phyloP scores from a whole-genome alignment of 2,113 vertebrate genomes.

The Sorex araneus region DNA sequence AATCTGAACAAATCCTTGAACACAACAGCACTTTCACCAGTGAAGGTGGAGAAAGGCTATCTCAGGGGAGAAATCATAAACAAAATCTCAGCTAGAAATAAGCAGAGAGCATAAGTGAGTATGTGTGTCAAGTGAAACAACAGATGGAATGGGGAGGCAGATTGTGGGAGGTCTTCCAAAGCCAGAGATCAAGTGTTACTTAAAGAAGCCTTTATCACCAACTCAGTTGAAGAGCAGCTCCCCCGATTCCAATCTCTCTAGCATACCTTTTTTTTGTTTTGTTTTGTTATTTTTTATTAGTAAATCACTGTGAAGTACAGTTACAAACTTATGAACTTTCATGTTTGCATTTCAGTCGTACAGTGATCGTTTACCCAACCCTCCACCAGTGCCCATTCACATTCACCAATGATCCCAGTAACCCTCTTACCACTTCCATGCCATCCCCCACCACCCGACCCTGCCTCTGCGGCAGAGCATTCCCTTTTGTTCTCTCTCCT shows the following conservation, averaged over 20 bases:
- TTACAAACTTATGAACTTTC: no score
- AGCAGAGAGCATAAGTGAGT: not conserved
- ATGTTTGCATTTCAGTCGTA: no score
- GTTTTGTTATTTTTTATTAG: no score
- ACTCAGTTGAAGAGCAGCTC: not conserved
- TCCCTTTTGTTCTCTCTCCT: no score
- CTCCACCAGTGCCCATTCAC: no score
- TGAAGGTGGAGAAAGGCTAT: not conserved
- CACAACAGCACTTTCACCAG: conserved; percentile 43
- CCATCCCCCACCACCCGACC: no score
- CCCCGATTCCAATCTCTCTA: not conserved
- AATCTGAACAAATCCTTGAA: conserved; percentile 37
- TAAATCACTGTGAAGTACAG: no score
- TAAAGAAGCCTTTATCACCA: conserved; percentile 21
- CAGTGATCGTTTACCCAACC: no score
- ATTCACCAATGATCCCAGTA: no score
- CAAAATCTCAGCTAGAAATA: conserved; percentile 9
- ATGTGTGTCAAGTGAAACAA: not conserved
- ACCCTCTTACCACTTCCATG: no score
- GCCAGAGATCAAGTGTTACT: conserved; percentile 2
- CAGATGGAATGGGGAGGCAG: not conserved
- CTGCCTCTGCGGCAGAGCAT: no score
- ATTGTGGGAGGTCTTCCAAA: not conserved
- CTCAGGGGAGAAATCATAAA: not conserved
- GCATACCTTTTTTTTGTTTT: no score